Conservation (phyloP, 2,797 vertebrate genomes). For the Platyrinchus mystaceus region DNA sequence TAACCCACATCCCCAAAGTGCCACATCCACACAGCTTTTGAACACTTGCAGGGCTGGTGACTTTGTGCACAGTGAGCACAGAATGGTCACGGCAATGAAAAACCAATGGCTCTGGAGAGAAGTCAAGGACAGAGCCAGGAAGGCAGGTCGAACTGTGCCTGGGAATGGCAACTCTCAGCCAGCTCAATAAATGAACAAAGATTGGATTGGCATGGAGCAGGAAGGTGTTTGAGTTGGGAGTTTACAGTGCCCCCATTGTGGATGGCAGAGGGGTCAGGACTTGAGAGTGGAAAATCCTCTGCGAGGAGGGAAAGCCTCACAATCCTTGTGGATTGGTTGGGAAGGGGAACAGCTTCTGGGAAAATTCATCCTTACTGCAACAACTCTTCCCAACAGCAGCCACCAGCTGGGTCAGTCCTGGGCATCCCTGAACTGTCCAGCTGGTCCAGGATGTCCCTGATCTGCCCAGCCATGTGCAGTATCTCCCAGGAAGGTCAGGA, state of each 20-base stretch:
- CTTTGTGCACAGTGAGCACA: background rate
- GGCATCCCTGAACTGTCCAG: background rate
- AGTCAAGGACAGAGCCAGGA: background rate
- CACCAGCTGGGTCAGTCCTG: background rate
- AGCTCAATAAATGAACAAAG: background rate
- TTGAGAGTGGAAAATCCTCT: background rate
- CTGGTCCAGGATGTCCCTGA: background rate
- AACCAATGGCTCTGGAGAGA: background rate
- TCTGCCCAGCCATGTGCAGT: background rate
- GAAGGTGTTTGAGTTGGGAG: background rate
- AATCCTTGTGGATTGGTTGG: background rate
- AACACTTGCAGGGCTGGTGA: background rate
- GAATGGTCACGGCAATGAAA: background rate
- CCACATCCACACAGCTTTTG: background rate
- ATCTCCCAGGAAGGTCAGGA: background rate
- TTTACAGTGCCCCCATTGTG: accelerated
- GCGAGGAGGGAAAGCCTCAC: background rate
- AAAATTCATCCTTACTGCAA: background rate
- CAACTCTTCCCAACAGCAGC: background rate
- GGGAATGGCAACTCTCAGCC: accelerated
- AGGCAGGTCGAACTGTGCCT: background rate
- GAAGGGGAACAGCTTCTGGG: background rate
- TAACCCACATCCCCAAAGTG: background rate
- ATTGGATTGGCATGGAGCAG: background rate
- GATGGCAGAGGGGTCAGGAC: background rate